A percentile compares a stretch with the other conserved stretches of the same genome.
phyloP scores from a whole-genome alignment of 2,113 vertebrate genomes.

The Dermatemys mawii region DNA sequence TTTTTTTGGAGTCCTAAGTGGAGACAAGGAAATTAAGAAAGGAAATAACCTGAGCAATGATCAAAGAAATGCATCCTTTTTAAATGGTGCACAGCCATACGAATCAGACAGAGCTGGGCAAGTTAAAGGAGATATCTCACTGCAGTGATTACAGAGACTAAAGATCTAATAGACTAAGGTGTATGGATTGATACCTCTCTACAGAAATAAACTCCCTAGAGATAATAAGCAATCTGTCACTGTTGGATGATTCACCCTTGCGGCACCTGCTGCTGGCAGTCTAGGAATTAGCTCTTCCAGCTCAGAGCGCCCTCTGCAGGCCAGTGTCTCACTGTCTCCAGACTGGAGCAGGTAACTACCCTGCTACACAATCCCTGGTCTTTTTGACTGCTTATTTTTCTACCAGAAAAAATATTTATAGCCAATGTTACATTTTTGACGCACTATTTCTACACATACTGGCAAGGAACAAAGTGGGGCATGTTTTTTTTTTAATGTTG shows the following conservation, averaged over 20 bases:
- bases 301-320: too few species aligned
- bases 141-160: conserved; percentile 39
- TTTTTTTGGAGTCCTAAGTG: background rate
- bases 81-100: background rate
- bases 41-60: background rate
- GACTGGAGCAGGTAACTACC: too few species aligned
- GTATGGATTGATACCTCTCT: conserved; percentile 22
- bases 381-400: conserved; percentile 15
- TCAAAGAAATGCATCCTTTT: background rate
- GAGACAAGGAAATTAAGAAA: background rate
- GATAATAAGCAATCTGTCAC: conserved; percentile 46
- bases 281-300: too few species aligned
- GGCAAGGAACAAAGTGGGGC: background rate
- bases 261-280: too few species aligned
- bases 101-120: background rate
- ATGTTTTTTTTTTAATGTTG: background rate
- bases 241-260: too few species aligned
- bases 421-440: conserved; percentile 12
- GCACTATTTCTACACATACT: background rate
- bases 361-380: too few species aligned
- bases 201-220: conserved; percentile 16
- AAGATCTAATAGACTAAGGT: background rate
- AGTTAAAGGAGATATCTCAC: conserved; percentile 17
- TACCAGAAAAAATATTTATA: conserved; percentile 24
- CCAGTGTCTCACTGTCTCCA: too few species aligned